A percentile compares a stretch with the other conserved stretches of the same genome.
Conservation (phyloP, 2,888 invertebrate species). For the Leptinotarsa rubiginosa region DNA sequence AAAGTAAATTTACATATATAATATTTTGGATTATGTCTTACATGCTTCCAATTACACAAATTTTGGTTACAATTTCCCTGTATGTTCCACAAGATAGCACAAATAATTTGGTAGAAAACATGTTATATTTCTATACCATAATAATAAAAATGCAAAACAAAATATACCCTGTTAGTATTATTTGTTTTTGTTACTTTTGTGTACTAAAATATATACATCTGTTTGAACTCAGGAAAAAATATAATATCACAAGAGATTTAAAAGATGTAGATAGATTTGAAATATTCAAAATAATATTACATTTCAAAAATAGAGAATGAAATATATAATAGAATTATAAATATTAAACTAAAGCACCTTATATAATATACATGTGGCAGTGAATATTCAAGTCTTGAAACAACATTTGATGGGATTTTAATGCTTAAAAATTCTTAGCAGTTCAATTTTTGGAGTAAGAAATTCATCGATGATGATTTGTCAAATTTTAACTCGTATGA, state of each 20-base stretch:
- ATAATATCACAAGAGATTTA: slow-evolving; percentile 39
- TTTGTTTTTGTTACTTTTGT: slow-evolving; percentile 34
- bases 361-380: slow-evolving; percentile 46
- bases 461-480: not conserved
- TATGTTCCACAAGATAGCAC: slow-evolving; percentile 57
- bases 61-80: slow-evolving; percentile 58
- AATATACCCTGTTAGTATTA: slow-evolving; percentile 49
- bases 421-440: not conserved
- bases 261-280: slow-evolving; percentile 28
- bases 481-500: too few species aligned
- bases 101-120: slow-evolving; percentile 40
- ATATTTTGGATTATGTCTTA: slow-evolving; percentile 41
- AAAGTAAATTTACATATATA: slow-evolving; percentile 12
- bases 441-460: not conserved
- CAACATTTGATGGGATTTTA: not conserved
- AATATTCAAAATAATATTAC: slow-evolving; percentile 39
- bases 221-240: slow-evolving; percentile 34
- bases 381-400: slow-evolving; percentile 26
- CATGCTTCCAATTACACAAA: slow-evolving; percentile 52
- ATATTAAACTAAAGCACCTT: slow-evolving; percentile 47
- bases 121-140: slow-evolving; percentile 37
- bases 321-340: slow-evolving; percentile 46
- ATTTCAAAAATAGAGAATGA: slow-evolving; percentile 36
- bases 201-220: slow-evolving; percentile 37
- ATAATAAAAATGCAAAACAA: slow-evolving; percentile 45